Percentiles rank a stretch among this genome's conserved stretches.
These are phyloP conservation scores for Cetonia aurata DNA, from an alignment of 2,888 invertebrate genomes.

Conservation along the genomic window DNA sequence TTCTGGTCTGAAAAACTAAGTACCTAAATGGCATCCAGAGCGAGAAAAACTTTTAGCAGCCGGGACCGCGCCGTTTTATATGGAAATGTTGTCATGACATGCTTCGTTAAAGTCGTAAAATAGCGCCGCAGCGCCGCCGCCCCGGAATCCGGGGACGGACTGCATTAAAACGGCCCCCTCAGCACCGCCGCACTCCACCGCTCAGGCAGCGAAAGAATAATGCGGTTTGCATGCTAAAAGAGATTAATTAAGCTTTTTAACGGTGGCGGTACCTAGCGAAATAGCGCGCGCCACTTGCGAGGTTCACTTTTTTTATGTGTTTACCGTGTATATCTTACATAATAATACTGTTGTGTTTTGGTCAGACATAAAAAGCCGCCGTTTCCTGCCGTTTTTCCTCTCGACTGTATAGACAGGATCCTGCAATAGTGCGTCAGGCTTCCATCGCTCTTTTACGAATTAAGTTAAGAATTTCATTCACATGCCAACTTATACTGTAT, in stretches of 20 bases:
- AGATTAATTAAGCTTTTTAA: conserved; percentile 65
- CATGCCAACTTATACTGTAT: no score
- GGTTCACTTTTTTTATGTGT: conserved; percentile 41
- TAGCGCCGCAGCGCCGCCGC: conserved; percentile 59
- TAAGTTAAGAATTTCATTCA: no score
- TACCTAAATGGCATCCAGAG: conserved; percentile 61
- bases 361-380: no score
- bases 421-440: no score
- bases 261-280: conserved; percentile 55
- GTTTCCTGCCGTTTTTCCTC: no score
- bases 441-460: no score
- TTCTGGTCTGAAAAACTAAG: conserved; percentile 44
- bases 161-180: conserved; percentile 59
- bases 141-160: conserved; percentile 61
- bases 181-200: no score
- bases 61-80: conserved; percentile 56
- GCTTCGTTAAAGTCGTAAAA: conserved; percentile 66
- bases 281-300: conserved; percentile 54
- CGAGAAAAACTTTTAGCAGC: conserved; percentile 58
- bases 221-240: conserved; percentile 64
- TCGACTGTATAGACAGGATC: no score
- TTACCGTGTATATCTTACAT: conserved; percentile 7
- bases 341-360: no score
- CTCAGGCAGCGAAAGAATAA: conserved; percentile 61
- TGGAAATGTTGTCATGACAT: conserved; percentile 62